A percentile compares a stretch with the other conserved stretches of the same genome.
These are phyloP conservation scores for Notarius lentiginosus DNA, from an alignment of 2,113 vertebrate species.

Conservation along the genomic window DNA sequence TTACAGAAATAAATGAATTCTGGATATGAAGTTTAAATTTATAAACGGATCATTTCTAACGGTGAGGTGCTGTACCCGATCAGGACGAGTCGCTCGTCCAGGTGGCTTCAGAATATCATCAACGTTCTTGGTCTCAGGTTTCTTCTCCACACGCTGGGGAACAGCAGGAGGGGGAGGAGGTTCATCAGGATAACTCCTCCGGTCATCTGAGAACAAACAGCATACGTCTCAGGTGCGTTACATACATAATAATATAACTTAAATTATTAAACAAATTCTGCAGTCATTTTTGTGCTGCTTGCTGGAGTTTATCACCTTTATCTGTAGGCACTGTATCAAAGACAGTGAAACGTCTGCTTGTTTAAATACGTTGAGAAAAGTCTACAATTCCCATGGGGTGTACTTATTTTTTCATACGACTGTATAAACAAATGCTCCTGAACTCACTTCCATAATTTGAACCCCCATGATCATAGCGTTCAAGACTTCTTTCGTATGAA, in stretches of 20 bases:
- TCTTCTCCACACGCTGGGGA: slow-evolving; percentile 85
- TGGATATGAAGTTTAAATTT: not conserved
- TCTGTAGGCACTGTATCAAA: no score
- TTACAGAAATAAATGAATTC: not conserved
- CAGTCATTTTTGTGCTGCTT: no score
- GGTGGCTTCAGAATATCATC: slow-evolving; percentile 95
- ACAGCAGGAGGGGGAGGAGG: slow-evolving; percentile 80
- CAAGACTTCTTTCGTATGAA: slow-evolving; percentile 82
- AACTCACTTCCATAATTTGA: slow-evolving; percentile 81
- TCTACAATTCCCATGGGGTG: no score
- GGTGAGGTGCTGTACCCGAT: slow-evolving; percentile 76
- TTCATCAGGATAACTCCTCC: slow-evolving; percentile 89
- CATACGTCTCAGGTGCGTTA: not conserved
- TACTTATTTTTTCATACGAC: not conserved
- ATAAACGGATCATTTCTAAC: not conserved
- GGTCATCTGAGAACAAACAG: slow-evolving; percentile 74
- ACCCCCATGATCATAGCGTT: slow-evolving; percentile 83
- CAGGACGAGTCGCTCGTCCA: slow-evolving; percentile 87
- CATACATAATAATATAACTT: no score
- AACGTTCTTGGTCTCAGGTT: slow-evolving; percentile 95
- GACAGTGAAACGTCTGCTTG: no score
- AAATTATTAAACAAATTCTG: no score
- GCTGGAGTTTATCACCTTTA: no score
- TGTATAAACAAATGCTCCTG: not conserved
- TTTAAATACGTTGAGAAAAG: no score